phyloP scores from a whole-genome alignment of 2,797 vertebrate genomes.

The Rhadinocentrus ornatus region DNA sequence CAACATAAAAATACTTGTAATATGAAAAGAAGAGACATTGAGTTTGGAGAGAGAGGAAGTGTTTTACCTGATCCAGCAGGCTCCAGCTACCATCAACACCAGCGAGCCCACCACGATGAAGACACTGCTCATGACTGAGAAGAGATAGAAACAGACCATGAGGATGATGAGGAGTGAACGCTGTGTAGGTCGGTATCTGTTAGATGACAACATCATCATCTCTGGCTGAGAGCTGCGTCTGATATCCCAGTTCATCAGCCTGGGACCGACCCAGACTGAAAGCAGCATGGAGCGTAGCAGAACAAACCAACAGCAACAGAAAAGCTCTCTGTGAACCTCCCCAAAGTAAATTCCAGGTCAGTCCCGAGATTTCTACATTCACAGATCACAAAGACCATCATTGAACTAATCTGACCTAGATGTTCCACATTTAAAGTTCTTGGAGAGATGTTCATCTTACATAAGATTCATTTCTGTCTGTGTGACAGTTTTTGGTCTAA shows the following conservation, averaged over 20 bases:
- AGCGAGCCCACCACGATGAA: constrained; percentile 83
- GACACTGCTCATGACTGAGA: constrained; percentile 86
- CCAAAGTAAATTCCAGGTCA: constrained; percentile 5
- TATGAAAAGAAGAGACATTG: background rate
- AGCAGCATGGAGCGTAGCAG: constrained; percentile 11
- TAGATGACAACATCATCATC: constrained; percentile 41
- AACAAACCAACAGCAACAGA: constrained; percentile 22
- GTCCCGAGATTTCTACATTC: constrained; percentile 23
- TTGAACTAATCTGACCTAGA: constrained; percentile 1
- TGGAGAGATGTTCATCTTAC: background rate
- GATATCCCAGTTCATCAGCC: background rate
- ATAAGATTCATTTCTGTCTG: background rate
- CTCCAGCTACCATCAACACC: constrained; percentile 80
- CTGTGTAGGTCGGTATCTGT: background rate
- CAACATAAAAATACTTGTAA: too few relatives aligned
- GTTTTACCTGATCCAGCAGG: constrained; percentile 92
- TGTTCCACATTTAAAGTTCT: background rate
- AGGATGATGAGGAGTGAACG: constrained; percentile 24
- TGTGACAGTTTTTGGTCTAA: background rate
- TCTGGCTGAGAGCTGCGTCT: background rate
- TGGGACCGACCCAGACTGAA: constrained; percentile 14
- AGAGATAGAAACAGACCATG: constrained; percentile 43
- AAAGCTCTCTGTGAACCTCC: background rate
- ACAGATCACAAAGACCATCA: constrained; percentile 21
- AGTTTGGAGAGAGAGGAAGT: background rate